A percentile compares a stretch with the other conserved stretches of the same genome.
Evolutionary conservation across 2,888 invertebrate genomes (phyloP).

Genomic region (Thymelicus sylvestris): DNA sequence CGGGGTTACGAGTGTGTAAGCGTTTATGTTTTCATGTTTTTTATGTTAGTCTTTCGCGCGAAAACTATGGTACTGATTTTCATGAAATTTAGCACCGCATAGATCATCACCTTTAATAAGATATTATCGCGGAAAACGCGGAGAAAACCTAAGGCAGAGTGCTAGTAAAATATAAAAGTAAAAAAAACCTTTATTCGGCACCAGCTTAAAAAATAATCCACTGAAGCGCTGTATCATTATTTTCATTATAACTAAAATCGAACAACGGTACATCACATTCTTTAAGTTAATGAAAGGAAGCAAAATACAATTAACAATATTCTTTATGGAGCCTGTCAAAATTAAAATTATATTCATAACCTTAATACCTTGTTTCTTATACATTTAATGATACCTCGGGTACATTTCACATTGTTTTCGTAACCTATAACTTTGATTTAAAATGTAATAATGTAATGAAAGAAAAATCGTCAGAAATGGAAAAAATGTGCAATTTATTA

Average conservation of each 20-base stretch:
- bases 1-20: too few relatives aligned
- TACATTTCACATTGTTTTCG: conserved; percentile 20
- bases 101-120: too few relatives aligned
- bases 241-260: not conserved
- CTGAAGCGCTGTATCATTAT: not conserved
- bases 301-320: conserved; percentile 3
- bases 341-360: not conserved
- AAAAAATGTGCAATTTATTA: conserved; percentile 31
- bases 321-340: conserved; percentile 10
- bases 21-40: too few relatives aligned
- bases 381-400: conserved; percentile 15
- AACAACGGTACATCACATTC: not conserved
- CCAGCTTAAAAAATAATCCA: too few relatives aligned
- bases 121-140: too few relatives aligned
- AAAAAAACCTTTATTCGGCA: too few relatives aligned
- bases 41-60: too few relatives aligned
- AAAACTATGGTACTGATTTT: too few relatives aligned
- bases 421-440: conserved; percentile 21
- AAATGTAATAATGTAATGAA: conserved; percentile 31
- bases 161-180: too few relatives aligned
- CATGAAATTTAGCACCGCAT: too few relatives aligned
- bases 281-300: not conserved
- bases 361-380: conserved; percentile 12
- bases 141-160: too few relatives aligned
- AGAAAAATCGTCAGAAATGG: conserved; percentile 8